Percentiles rank a stretch among this genome's conserved stretches.
Conservation (phyloP, 2,888 invertebrate genomes). For the Eucera pruinosa region DNA sequence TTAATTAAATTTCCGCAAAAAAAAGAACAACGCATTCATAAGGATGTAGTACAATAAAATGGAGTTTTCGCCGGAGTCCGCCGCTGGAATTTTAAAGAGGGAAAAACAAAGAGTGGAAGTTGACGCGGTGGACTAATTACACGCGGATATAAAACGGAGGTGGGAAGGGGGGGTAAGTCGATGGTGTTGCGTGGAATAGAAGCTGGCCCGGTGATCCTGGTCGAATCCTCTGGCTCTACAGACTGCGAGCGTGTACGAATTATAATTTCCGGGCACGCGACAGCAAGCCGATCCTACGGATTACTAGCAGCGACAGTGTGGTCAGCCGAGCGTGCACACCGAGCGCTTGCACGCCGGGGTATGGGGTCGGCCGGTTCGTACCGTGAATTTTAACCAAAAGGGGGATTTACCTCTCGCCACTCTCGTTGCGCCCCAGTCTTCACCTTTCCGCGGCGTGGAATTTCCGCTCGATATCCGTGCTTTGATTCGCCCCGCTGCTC, state of each 20-base stretch:
- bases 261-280: constrained; percentile 76
- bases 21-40: too few relatives aligned
- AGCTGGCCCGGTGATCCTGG: constrained; percentile 35
- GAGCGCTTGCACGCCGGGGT: constrained; percentile 33
- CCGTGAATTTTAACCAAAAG: constrained; percentile 66
- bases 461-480: constrained; percentile 58
- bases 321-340: constrained; percentile 71
- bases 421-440: constrained; percentile 44
- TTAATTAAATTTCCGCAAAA: too few relatives aligned
- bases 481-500: constrained; percentile 32
- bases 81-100: too few relatives aligned
- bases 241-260: constrained; percentile 59
- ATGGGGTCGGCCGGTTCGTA: constrained; percentile 47
- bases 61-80: too few relatives aligned
- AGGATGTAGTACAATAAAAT: too few relatives aligned
- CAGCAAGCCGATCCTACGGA: constrained; percentile 71
- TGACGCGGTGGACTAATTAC: constrained; percentile 12
- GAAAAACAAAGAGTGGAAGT: too few relatives aligned
- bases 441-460: constrained; percentile 49
- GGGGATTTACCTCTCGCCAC: constrained; percentile 61
- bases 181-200: background rate
- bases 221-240: constrained; percentile 46
- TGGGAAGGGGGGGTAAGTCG: background rate
- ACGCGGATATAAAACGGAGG: background rate
- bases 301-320: constrained; percentile 70